A percentile compares a stretch with the other conserved stretches of the same genome.
Evolutionary conservation across 2,113 vertebrate species (phyloP).

Genomic region (Xiphorhynchus elegans): DNA sequence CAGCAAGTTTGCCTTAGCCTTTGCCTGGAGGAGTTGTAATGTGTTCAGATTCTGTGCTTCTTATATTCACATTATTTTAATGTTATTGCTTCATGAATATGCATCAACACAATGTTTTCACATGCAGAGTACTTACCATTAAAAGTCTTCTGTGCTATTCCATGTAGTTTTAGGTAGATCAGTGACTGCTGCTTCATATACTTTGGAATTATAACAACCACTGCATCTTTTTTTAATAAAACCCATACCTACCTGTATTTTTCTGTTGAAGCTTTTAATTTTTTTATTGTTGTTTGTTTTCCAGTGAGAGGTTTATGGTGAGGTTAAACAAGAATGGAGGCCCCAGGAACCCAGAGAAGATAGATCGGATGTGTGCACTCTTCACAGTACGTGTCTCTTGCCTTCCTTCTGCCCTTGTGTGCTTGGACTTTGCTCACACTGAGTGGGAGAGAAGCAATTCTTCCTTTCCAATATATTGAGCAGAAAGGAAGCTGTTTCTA

Average conservation of each 20-base stretch:
- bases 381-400: conserved; percentile 86
- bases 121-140: background rate
- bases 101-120: background rate
- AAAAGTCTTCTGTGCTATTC: background rate
- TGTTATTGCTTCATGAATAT: background rate
- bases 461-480: background rate
- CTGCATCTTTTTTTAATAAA: background rate
- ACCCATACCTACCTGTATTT: background rate
- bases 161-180: background rate
- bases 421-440: background rate
- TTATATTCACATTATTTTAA: background rate
- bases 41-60: background rate
- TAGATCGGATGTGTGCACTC: conserved; percentile 92
- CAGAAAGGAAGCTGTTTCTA: background rate
- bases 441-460: background rate
- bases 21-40: background rate
- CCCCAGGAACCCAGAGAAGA: conserved; percentile 95
- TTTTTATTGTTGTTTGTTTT: conserved; percentile 62
- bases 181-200: background rate
- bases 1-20: background rate
- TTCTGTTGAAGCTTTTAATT: background rate
- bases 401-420: conserved; percentile 17
- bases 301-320: conserved; percentile 96
- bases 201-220: background rate
- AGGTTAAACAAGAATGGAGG: conserved; percentile 97